Evolutionary conservation across 2,113 vertebrate species (phyloP).

Genomic region (Nestor notabilis): DNA sequence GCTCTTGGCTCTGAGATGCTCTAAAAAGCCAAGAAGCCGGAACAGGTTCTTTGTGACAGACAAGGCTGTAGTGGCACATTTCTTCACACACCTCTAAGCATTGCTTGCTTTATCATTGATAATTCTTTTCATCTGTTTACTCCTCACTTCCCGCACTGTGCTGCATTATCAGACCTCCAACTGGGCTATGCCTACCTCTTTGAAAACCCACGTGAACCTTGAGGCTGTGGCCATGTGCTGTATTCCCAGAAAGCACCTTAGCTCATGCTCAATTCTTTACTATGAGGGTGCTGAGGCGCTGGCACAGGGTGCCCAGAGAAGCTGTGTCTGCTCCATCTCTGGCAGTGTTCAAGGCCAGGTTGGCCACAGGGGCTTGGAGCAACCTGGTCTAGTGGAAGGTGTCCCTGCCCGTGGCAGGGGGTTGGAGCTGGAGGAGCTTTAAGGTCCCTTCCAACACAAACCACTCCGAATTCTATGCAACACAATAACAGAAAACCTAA

Average conservation of each 20-base stretch:
- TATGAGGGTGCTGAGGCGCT: background rate
- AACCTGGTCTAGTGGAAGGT: background rate
- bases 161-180: background rate
- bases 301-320: background rate
- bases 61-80: background rate
- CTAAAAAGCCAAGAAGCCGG: background rate
- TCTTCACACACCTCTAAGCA: background rate
- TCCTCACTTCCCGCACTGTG: background rate
- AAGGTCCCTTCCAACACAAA: background rate
- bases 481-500: background rate
- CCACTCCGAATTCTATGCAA: background rate
- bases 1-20: background rate
- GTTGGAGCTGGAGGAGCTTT: background rate
- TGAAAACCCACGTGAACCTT: background rate
- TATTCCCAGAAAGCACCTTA: background rate
- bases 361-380: no score
- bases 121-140: background rate
- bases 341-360: background rate
- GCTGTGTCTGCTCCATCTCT: background rate
- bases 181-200: background rate
- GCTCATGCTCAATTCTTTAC: background rate
- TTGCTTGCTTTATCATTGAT: background rate
- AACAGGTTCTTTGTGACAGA: background rate
- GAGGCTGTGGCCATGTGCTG: background rate
- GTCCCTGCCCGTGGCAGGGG: background rate